These are phyloP conservation scores for Centropus unirufus DNA, from an alignment of 2,113 vertebrate genomes.

Conservation along the genomic window DNA sequence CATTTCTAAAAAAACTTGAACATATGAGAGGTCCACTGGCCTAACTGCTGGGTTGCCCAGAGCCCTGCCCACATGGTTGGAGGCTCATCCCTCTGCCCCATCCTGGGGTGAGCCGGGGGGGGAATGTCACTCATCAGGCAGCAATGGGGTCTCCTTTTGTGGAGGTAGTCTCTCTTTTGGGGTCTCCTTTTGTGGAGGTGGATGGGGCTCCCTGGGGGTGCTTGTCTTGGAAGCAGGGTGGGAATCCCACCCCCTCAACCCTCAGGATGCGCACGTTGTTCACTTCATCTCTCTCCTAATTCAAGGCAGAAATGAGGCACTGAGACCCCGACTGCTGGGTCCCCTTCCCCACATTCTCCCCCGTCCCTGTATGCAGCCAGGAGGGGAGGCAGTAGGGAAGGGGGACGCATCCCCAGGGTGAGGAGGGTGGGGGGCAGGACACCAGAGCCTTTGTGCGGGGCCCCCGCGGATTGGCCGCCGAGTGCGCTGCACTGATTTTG, in stretches of 20 bases:
- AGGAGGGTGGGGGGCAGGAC: too few species aligned
- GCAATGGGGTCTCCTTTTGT: fast-evolving
- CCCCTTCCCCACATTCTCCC: background rate
- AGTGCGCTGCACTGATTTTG: conserved; percentile 64
- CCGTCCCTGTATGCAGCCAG: background rate
- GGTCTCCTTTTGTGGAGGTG: background rate
- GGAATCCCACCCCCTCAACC: fast-evolving
- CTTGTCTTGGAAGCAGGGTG: fast-evolving
- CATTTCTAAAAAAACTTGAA: background rate
- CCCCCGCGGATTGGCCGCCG: conserved; percentile 79
- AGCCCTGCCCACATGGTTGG: background rate
- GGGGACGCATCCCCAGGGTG: background rate
- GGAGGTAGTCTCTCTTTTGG: background rate
- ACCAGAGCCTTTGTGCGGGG: conserved; percentile 77
- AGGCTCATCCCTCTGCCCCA: background rate
- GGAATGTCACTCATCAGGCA: background rate
- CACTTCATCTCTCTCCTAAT: background rate
- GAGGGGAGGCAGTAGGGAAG: too few species aligned
- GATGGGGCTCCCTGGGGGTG: background rate
- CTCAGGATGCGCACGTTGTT: background rate
- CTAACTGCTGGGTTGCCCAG: background rate
- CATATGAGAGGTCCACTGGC: background rate
- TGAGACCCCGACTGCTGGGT: background rate
- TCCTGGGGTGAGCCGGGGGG: background rate
- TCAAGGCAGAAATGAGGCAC: background rate